Evolutionary conservation across 2,797 vertebrate species (phyloP).

Genomic region (Dendrocincla tyrannina): DNA sequence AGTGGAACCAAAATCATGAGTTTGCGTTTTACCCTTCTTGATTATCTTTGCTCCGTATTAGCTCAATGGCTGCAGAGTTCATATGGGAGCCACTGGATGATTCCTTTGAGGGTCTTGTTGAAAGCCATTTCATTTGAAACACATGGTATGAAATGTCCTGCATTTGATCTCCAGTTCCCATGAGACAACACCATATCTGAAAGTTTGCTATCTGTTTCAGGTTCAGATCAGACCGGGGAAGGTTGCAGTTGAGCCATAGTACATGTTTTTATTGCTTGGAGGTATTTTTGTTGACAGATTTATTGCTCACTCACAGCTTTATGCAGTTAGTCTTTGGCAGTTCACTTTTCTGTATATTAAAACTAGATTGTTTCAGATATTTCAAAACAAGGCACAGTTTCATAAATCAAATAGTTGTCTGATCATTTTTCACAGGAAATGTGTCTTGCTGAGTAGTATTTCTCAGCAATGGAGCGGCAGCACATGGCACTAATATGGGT

Average conservation of each 20-base stretch:
- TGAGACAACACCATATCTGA: not conserved
- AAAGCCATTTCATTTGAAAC: conserved; percentile 23
- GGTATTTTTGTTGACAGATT: conserved; percentile 44
- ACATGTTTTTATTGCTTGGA: conserved; percentile 16
- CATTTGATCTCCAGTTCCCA: not conserved
- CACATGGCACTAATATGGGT: not conserved
- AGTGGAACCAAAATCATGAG: accelerated
- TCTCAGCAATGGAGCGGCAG: not conserved
- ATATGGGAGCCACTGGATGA: not conserved
- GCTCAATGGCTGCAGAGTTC: not conserved
- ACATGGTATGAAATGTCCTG: not conserved
- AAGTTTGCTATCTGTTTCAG: not conserved
- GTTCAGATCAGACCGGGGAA: not conserved
- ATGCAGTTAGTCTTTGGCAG: conserved; percentile 28
- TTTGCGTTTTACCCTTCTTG: not conserved
- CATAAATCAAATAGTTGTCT: conserved; percentile 17
- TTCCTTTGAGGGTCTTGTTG: not conserved
- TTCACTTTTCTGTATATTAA: conserved; percentile 44
- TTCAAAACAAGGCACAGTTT: conserved; percentile 17
- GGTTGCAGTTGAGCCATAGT: not conserved
- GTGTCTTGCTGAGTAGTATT: not conserved
- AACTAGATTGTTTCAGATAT: conserved; percentile 28
- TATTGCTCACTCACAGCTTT: conserved; percentile 42
- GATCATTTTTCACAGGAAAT: conserved; percentile 33
- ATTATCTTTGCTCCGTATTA: not conserved